Evolutionary conservation across 2,113 vertebrate genomes (phyloP), one percentile per base, ranked within the genome.

Genomic region (Danionella cerebrum): DNA sequence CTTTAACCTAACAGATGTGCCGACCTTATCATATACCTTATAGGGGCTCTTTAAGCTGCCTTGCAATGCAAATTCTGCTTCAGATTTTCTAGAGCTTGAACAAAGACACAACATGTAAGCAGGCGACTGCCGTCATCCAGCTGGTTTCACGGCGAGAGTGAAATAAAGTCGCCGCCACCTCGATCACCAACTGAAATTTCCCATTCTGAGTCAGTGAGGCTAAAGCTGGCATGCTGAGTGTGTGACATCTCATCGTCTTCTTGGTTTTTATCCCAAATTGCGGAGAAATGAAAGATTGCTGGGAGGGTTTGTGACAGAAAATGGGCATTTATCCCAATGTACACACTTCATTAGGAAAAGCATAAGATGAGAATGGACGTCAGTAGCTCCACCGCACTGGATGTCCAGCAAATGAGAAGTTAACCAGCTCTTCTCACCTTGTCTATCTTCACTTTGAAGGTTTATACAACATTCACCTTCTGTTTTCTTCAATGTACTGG

Each of bases 201-300:
- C 25, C 5, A 27, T 60, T 60, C 25, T n/a, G 58, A 44, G 14
- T 33, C 6, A 31, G 25, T 19, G 14, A 9, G 65, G 71, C 67
- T 64, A 67, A 58, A 60, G 65, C 45, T 52, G 33, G 16, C 55
- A 25, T 65, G 42, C 42, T 77, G 78, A 71, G 77, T 78, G 78
- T 79, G 70, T n/a, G n/a, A n/a, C n/a, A n/a, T n/a, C n/a, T n/a
- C n/a, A 77, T 59, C 51, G 50, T 70, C 44, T 24, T 39, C 47
- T 31, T 35, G 59, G 65, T 54, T 79, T 78, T 80, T 78, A 69
- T 73, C 63, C 52, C 38, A 24, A 54, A 76, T 70, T 68, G 73
- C 54, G 78, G 77, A 82, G 81, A 36, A 72, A 71, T 76, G 79
- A 86, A 76, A 65, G 68, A 83, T 77, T 72, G 63, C 51, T 58